Base-by-base conservation (phyloP, 2,888 invertebrate genomes). In the Alentia gelatinosa region DNA sequence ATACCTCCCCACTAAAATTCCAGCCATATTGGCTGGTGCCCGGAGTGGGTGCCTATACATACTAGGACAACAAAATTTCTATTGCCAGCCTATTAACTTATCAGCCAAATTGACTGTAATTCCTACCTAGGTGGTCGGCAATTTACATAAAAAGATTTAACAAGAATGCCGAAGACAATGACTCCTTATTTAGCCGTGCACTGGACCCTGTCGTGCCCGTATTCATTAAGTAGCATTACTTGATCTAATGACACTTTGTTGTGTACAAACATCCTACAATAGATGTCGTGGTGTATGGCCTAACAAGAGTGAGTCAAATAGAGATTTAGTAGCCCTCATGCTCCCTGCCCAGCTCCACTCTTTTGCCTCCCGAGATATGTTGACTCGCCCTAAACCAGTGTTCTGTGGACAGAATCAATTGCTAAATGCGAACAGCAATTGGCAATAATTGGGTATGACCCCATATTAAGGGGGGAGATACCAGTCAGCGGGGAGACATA, bases 71-170 rank as follows among this genome's bases (percentile, higher is more conserved):
- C 79, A 86, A 86, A 86, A 47, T 47, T 9, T 15, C 42, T 47
- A 86, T 83, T 86, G 86, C 86, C 42, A 86, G 86, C 30, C 86
- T 86, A 86, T 86, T 86, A 86, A 86, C 86, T 86, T 86, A 86
- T 86, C 86, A 86, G 47, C 23, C 79, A 79, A 86, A 86, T 86
- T 86, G 50, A 26, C 42, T 9, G 86, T 86, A 86, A 86, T 86
- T 86, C 86, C 42, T 47, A 30, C 50, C 86, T 86, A 47, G 86
- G 86, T 86, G 86, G 86, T 86, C 86, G 86, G 15, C 50, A 42
- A 86, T 86, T 50, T 86, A 26, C 42, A 47, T n/a, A 35, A 84
- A 86, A 86, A 42, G 86, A 42, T 86, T 50, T 86, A 42, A 42
- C 86, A 86, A 47, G 86, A 86, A 86, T 47, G 42, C 33, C 30